Evolutionary conservation across 2,113 vertebrate genomes (phyloP).

Genomic region (Alligator mississippiensis): DNA sequence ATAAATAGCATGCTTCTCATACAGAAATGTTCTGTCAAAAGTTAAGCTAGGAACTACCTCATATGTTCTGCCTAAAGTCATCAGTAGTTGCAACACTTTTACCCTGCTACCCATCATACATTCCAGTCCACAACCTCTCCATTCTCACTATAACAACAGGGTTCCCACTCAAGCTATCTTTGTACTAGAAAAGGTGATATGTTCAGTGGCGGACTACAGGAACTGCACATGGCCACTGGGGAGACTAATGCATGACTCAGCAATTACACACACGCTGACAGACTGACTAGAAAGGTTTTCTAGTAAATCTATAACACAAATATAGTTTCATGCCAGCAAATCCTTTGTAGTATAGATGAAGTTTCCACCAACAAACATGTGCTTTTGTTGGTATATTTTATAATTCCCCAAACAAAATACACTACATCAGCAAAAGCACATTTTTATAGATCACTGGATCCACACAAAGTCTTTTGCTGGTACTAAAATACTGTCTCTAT

Average conservation of each 20-base stretch:
- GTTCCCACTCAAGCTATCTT: constrained; percentile 30
- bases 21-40: constrained; percentile 48
- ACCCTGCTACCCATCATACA: constrained; percentile 30
- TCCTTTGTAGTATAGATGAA: not conserved
- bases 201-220: no score
- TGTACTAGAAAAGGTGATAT: not conserved
- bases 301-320: not conserved
- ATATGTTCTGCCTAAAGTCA: constrained; percentile 49
- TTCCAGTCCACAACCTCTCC: constrained; percentile 10
- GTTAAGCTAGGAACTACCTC: constrained; percentile 8
- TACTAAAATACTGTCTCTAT: not conserved
- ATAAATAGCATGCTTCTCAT: constrained; percentile 40
- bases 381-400: not conserved
- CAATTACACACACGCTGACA: no score
- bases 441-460: not conserved
- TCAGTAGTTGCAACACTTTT: constrained; percentile 37
- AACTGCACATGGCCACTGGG: no score
- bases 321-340: not conserved
- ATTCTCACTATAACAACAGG: not conserved
- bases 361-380: not conserved
- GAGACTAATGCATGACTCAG: no score
- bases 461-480: not conserved
- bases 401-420: not conserved
- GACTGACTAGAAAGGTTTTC: not conserved
- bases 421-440: not conserved